Percentiles rank a stretch among this genome's conserved stretches.
Conservation (phyloP, 2,797 vertebrate species). For the Ptychadena robeensis region DNA sequence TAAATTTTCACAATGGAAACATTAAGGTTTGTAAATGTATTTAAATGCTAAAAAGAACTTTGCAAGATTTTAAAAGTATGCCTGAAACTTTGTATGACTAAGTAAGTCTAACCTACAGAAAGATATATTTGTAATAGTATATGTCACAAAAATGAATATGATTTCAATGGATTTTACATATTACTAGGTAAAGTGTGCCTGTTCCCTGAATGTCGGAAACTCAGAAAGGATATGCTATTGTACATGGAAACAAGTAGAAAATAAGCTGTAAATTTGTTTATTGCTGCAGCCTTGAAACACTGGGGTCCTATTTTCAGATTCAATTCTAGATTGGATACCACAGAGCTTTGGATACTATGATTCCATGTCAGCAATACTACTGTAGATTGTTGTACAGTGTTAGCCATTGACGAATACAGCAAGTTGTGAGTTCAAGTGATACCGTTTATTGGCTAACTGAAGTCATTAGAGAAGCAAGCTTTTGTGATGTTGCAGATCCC, state of each 20-base stretch:
- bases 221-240: not conserved
- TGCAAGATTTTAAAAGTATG: not conserved
- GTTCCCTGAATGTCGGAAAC: not conserved
- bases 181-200: not conserved
- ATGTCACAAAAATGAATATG: slow-evolving; percentile 3
- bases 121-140: not conserved
- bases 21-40: slow-evolving; percentile 28
- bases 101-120: not conserved
- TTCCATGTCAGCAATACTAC: no score
- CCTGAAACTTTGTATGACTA: not conserved
- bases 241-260: not conserved
- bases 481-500: no score
- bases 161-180: not conserved
- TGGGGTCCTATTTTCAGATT: not conserved
- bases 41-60: slow-evolving; percentile 14
- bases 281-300: not conserved
- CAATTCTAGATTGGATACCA: not conserved
- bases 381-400: no score
- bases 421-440: no score
- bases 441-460: no score
- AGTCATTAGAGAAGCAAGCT: no score
- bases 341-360: no score
- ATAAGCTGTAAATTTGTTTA: not conserved
- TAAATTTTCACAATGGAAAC: slow-evolving; percentile 47
- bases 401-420: no score